Evolutionary conservation across 2,888 invertebrate species (phyloP), one percentile per base, ranked within the genome.

Genomic region (Drosophila anceps): DNA sequence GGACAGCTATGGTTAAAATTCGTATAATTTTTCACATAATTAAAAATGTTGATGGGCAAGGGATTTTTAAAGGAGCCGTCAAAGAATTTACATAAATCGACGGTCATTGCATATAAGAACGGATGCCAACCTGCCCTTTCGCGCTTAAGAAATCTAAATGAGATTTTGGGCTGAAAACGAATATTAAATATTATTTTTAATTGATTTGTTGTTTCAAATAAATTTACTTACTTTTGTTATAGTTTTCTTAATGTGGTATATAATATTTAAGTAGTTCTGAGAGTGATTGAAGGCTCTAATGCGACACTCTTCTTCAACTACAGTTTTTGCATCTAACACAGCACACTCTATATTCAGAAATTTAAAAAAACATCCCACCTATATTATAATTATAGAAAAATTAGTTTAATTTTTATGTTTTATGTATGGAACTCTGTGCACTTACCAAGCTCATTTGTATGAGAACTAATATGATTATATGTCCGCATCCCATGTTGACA

Each of bases 71-170:
- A 27, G 6, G 13, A 57, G 4, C 51, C 62, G 1, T 3, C 33
- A 39, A 74, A 61, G 24, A 66, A 79, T 5, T 63, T 31, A 24
- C 79, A 79, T 12, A 57, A 4, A 29, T 79, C 75, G 15, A 78
- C 0, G 0, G 7, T 68, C 27, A 81, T 78, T 0, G 39, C 39
- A 33, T 79, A 79, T 9, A 79, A 24, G 39, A 79, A 79, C 0
- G 79, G 79, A 61, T 81, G 79, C 82, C 82, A 79, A 6, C 79
- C 79, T 0, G 79, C 76, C 18, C 41, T 39, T 51, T 76, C 76
- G 0, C 74, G 79, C 15, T 79, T 76, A 0, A 74, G 4, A 12
- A 79, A 24, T n/a, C 24, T 55, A 12, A 81, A 81, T 6, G 33
- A 12, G 0, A 79, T 10, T 15, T 29, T 50, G 0, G 1, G 0